These are phyloP conservation scores for Lepidocyrtinus sp. DNA, from an alignment of 2,888 invertebrate genomes.

Conservation along the genomic window DNA sequence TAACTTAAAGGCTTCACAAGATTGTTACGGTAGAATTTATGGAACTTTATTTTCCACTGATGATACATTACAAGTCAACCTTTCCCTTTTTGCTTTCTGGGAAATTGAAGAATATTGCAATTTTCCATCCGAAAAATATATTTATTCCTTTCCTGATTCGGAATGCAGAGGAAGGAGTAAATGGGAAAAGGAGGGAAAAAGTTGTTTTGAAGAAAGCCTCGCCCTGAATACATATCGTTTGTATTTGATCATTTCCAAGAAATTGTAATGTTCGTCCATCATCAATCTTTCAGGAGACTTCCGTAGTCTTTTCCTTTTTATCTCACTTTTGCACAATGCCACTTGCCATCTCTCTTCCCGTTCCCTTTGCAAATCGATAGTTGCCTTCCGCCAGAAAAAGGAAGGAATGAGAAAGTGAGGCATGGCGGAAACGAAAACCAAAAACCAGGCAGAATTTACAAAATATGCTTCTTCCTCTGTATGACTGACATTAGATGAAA, in stretches of 20 bases:
- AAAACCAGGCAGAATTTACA: not conserved
- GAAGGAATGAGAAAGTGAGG: constrained; percentile 16
- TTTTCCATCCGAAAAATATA: not conserved
- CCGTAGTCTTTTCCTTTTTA: constrained; percentile 53
- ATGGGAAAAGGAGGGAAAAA: no score
- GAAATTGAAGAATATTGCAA: not conserved
- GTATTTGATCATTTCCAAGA: not conserved
- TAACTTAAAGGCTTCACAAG: not conserved
- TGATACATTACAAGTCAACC: not conserved
- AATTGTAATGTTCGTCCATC: constrained; percentile 49
- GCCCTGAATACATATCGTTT: not conserved
- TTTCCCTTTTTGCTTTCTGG: not conserved
- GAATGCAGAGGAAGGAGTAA: not conserved
- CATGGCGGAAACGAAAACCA: not conserved
- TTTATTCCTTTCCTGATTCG: not conserved
- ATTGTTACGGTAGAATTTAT: not conserved
- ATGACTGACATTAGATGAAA: not conserved
- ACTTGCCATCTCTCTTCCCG: constrained; percentile 57
- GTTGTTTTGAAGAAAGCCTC: no score
- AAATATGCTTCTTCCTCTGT: not conserved
- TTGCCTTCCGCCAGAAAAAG: constrained; percentile 8
- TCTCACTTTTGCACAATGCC: constrained; percentile 58
- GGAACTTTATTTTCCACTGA: not conserved
- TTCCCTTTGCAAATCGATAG: constrained; percentile 60
- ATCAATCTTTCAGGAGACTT: constrained; percentile 64